These are phyloP conservation scores for Ochotona princeps DNA, from an alignment of 2,113 vertebrate genomes.

Conservation along the genomic window DNA sequence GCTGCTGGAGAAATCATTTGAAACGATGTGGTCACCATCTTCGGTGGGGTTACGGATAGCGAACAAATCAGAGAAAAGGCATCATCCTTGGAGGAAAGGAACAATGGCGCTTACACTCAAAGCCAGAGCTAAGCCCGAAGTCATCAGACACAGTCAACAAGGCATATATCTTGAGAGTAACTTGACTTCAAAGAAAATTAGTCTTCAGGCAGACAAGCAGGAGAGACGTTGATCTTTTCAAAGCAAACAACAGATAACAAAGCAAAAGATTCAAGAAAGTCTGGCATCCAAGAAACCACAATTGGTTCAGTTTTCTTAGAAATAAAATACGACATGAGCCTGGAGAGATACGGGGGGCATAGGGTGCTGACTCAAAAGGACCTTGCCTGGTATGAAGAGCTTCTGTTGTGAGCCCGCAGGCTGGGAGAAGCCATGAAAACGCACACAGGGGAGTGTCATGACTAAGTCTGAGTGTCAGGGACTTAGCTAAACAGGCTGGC, in stretches of 20 bases:
- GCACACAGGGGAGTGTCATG: background rate
- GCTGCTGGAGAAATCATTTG: background rate
- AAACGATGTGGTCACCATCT: background rate
- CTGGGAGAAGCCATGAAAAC: background rate
- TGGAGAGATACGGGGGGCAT: background rate
- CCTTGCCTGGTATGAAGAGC: too few relatives aligned
- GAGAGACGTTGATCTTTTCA: background rate
- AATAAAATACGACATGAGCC: background rate
- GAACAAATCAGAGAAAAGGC: conserved; percentile 10
- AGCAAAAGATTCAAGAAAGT: background rate
- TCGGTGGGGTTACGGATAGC: background rate
- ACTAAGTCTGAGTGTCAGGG: background rate
- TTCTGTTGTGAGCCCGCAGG: background rate
- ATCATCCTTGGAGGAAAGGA: background rate
- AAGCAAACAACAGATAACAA: background rate
- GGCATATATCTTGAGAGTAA: background rate
- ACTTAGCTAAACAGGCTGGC: conserved; percentile 36
- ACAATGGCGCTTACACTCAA: background rate
- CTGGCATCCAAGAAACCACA: background rate
- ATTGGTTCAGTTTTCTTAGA: background rate
- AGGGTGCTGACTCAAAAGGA: background rate
- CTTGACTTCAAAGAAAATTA: background rate
- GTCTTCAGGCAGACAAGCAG: background rate
- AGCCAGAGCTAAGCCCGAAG: background rate
- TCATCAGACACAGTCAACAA: background rate